Base-by-base conservation (phyloP, 2,797 vertebrate species). In the Catostomus latipinnis region DNA sequence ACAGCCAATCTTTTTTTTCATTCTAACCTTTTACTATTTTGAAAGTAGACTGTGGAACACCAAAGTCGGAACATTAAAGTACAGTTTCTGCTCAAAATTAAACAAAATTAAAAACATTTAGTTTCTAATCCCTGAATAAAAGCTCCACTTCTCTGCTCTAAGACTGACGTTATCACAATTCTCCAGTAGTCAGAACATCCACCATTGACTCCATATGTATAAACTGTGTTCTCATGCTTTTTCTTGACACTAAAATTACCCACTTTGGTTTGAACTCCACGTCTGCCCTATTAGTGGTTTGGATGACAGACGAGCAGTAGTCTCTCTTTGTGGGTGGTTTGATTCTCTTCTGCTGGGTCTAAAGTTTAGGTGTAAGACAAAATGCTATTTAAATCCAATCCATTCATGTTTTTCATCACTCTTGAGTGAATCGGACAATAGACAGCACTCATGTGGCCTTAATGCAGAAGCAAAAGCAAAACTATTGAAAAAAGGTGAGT, bases 251-350 rank as follows among this genome's bases (percentile, higher is more conserved):
- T 82, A 81, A 71, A 83, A 74, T 82, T 82, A 56, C 81, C 74
- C 72, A 75, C 75, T 53, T 5, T 6, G 77, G 82, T 83, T 82
- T 89, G 71, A 88, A 85, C 71, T 77, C 53, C 14, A 84, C 18
- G 54, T 62, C 84, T 83, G 46, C 72, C 71, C 80, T 89, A 87
- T 93, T 91, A 89, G 88, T 89, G 90, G 89, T 91, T 90, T 87
- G 84, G 82, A 83, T 86, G 82, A 87, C 80, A 85, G 71, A 45
- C 63, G 80, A 22, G 52, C 65, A 22, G 16, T 83, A 82, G 85
- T 86, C 84, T 79, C 84, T 78, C 46, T 48, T 54, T 57, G 71
- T 83, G 67, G 84, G 82, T 80, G 54, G 65, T 79, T 84, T 82
- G 81, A 82, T 84, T 73, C 81, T 81, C 63, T n/a, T 48, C 82